These are phyloP conservation scores for Isurus oxyrinchus DNA, from an alignment of 2,113 vertebrate genomes.

Conservation along the genomic window DNA sequence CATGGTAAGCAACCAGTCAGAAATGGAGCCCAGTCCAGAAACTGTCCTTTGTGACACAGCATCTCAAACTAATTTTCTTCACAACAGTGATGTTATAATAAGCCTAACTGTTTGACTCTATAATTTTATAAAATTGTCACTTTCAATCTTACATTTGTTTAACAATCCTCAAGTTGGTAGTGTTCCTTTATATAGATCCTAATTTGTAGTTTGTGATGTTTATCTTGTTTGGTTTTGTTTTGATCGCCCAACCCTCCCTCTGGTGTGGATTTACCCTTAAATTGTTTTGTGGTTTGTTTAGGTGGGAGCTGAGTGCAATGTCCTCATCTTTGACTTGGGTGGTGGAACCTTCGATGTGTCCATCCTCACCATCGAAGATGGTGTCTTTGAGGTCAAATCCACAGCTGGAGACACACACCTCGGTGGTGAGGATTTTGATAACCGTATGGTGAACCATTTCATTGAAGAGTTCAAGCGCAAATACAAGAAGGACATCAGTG, in stretches of 20 bases:
- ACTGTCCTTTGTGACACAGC: not conserved
- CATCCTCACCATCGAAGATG: slow-evolving; percentile 82
- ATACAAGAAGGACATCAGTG: slow-evolving; percentile 65
- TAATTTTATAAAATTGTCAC: not conserved
- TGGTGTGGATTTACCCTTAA: not conserved
- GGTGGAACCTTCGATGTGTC: slow-evolving; percentile 52
- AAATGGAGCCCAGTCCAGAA: not conserved
- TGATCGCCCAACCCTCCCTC: not conserved
- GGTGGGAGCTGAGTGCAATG: slow-evolving; percentile 76
- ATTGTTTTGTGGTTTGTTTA: slow-evolving; percentile 40
- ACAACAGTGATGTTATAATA: not conserved
- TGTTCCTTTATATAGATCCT: not conserved
- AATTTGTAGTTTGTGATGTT: not conserved
- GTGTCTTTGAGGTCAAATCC: slow-evolving; percentile 66
- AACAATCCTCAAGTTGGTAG: not conserved
- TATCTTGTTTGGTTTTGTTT: not conserved
- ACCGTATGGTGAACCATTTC: slow-evolving; percentile 67
- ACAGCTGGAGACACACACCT: slow-evolving; percentile 67
- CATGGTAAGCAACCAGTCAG: not conserved
- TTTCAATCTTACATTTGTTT: not conserved
- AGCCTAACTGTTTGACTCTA: not conserved
- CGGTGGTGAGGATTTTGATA: slow-evolving; percentile 66
- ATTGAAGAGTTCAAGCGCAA: slow-evolving; percentile 68
- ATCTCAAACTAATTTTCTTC: not conserved
- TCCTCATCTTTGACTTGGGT: slow-evolving; percentile 83